phyloP scores from a whole-genome alignment of 2,888 invertebrate species.

The Lithophane leautieri region DNA sequence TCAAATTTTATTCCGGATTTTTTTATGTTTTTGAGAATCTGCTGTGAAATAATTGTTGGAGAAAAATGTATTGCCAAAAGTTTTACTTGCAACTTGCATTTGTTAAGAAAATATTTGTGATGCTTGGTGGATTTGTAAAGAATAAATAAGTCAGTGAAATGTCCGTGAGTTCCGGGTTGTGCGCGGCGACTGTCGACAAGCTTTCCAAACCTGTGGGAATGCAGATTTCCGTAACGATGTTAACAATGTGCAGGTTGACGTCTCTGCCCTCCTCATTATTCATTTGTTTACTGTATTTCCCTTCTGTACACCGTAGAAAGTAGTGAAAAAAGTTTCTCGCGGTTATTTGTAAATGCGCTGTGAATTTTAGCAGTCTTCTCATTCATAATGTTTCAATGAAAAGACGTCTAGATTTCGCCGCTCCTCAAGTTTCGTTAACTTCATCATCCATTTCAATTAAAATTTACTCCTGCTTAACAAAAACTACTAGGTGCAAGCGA shows the following conservation, averaged over 20 bases:
- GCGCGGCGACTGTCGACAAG: not conserved
- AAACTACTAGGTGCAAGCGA: constrained; percentile 50
- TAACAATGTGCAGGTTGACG: constrained; percentile 36
- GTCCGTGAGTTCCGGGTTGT: constrained; percentile 11
- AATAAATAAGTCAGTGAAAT: constrained; percentile 49
- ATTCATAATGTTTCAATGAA: constrained; percentile 23
- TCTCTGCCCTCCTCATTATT: constrained; percentile 5
- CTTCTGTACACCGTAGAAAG: not conserved
- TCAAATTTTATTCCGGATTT: constrained; percentile 45
- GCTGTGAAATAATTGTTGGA: constrained; percentile 49
- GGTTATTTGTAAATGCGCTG: not conserved
- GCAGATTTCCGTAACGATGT: constrained; percentile 41
- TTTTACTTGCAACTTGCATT: constrained; percentile 29
- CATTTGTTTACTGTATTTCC: constrained; percentile 1
- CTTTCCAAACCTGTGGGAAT: constrained; percentile 18
- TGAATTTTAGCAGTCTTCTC: constrained; percentile 4
- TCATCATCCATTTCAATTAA: constrained; percentile 59
- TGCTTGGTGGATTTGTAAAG: constrained; percentile 27
- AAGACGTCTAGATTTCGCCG: constrained; percentile 32
- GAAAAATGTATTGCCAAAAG: constrained; percentile 23
- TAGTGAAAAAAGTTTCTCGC: not conserved
- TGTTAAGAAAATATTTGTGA: constrained; percentile 37
- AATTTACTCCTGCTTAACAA: constrained; percentile 52
- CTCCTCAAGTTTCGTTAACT: constrained; percentile 38
- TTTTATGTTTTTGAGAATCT: constrained; percentile 32